These are phyloP conservation scores for Patagioenas fasciata DNA, from an alignment of 2,113 vertebrate species.

Conservation along the genomic window DNA sequence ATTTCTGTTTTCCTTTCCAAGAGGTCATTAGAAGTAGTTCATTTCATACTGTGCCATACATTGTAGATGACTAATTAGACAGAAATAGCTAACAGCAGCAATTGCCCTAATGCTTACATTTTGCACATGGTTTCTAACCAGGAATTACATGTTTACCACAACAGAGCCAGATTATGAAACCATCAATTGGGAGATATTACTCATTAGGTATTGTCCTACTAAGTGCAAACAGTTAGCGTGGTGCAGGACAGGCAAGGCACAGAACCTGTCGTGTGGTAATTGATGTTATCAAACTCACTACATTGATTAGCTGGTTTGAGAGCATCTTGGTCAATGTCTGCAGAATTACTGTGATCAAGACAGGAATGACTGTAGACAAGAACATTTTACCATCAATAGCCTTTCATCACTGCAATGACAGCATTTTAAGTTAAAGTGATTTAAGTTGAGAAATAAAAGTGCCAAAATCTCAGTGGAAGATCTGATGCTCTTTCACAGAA, in stretches of 20 bases:
- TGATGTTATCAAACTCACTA: background rate
- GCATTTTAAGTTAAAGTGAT: constrained; percentile 25
- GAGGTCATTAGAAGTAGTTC: background rate
- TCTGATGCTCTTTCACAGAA: background rate
- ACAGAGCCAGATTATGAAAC: background rate
- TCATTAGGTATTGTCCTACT: background rate
- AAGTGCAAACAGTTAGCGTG: background rate
- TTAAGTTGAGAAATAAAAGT: constrained; percentile 25
- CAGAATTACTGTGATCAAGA: constrained; percentile 28
- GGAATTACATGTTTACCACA: background rate
- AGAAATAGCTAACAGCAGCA: background rate
- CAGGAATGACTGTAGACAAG: background rate
- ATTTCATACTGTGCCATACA: background rate
- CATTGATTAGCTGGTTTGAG: constrained; percentile 35
- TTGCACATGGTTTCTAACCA: background rate
- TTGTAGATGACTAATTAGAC: background rate
- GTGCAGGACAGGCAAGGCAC: background rate
- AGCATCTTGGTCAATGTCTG: background rate
- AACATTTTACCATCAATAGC: constrained; percentile 25
- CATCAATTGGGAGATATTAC: background rate
- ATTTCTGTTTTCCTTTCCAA: constrained; percentile 8
- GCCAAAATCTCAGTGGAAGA: background rate
- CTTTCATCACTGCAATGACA: constrained; percentile 22
- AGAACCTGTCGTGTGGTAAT: background rate
- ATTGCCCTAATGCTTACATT: background rate